Evolutionary conservation across 1,140 invertebrate species (phyloP).

Genomic region (Melitaea cinxia): DNA sequence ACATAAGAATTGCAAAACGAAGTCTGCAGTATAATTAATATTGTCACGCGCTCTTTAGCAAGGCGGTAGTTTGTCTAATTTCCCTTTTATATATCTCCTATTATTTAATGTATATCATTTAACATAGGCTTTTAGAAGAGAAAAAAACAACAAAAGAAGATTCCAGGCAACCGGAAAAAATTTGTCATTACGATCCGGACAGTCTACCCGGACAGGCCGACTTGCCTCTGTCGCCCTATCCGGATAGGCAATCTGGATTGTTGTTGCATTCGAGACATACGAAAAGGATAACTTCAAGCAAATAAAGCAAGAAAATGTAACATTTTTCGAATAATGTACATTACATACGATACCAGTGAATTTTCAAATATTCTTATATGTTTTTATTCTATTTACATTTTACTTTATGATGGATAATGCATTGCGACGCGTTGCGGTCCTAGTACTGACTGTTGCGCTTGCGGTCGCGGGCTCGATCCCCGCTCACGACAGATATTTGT

Average conservation of each 20-base stretch:
- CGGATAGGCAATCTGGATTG: constrained; percentile 56
- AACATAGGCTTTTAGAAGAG: neutral
- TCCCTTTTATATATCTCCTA: constrained; percentile 8
- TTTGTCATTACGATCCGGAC: constrained; percentile 45
- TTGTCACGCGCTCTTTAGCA: constrained; percentile 42
- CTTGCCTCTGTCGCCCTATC: constrained; percentile 53
- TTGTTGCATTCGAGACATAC: constrained; percentile 4
- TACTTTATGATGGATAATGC: too few relatives aligned
- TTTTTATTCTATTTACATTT: neutral
- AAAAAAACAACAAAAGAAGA: constrained; percentile 21
- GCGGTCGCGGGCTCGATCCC: too few relatives aligned
- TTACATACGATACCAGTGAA: too few relatives aligned
- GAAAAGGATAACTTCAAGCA: neutral
- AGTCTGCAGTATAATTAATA: constrained; percentile 32
- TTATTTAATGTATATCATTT: constrained; percentile 9
- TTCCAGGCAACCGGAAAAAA: neutral
- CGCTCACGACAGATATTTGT: too few relatives aligned
- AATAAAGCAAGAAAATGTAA: neutral
- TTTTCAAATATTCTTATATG: neutral
- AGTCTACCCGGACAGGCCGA: constrained; percentile 78
- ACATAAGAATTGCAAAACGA: constrained; percentile 38
- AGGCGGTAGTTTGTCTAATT: constrained; percentile 16
- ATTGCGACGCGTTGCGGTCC: too few relatives aligned
- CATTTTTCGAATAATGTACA: too few relatives aligned
- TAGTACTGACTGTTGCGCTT: too few relatives aligned